Conservation (phyloP, 2,113 vertebrate genomes). For the Ammodytes dubius region DNA sequence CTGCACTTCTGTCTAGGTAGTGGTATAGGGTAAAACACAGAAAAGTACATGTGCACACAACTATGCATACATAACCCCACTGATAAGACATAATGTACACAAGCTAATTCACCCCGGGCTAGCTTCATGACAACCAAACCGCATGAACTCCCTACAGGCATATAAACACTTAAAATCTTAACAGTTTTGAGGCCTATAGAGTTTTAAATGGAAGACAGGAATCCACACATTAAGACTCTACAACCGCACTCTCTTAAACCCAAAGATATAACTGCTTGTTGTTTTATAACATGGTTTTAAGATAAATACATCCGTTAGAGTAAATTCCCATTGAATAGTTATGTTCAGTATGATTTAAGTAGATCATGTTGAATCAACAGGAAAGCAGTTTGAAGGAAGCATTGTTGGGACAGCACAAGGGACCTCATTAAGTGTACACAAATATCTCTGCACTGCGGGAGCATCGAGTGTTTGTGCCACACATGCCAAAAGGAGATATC, state of each 20-base stretch:
- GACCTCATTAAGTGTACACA: conserved; percentile 25
- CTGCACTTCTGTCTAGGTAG: conserved; percentile 11
- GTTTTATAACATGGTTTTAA: background rate
- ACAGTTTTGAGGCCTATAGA: background rate
- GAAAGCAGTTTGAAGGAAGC: background rate
- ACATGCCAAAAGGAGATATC: background rate
- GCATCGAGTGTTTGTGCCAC: background rate
- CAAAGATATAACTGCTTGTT: background rate
- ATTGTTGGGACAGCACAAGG: conserved; percentile 13
- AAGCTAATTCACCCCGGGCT: background rate
- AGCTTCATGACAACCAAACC: background rate
- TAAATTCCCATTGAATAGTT: background rate
- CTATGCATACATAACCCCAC: conserved; percentile 22
- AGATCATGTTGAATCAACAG: background rate
- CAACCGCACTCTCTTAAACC: background rate
- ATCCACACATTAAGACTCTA: background rate
- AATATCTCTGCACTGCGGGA: background rate
- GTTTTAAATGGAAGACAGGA: background rate
- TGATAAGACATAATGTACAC: background rate
- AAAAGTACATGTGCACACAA: conserved; percentile 14
- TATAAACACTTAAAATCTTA: background rate
- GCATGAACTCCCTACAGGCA: background rate
- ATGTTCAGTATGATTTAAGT: background rate
- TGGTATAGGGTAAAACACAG: conserved; percentile 8
- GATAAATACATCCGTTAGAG: background rate